Base-by-base conservation (phyloP, 23 tunicate genomes). In the Phallusia fumigata region DNA sequence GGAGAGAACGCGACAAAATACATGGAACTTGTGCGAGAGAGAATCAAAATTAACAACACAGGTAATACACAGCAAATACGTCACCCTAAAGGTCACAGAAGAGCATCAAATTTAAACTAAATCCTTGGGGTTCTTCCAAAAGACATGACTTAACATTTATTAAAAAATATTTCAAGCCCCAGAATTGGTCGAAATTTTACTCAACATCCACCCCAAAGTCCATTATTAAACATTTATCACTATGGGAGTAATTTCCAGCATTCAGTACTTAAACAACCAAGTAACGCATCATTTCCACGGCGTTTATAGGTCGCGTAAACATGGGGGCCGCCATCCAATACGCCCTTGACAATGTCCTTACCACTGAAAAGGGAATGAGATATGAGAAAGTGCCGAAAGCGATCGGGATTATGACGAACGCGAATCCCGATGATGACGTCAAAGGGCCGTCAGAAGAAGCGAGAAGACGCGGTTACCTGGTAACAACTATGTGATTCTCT, bases 21-120 rank as follows among this genome's bases (percentile, higher is more conserved):
- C 69, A 58, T 58, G 69, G 69, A 58, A 58, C 69, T 58, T 1
- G 69, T 58, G 8, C 69, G 69, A 58, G 69, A 58, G 28, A 58
- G 69, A 24, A 58, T 58, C 16, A 58, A 58, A 13, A 58, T 58
- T 16, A 13, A 58, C 69, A 58, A 58, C 13, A 58, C 69, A 22
- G 69, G 69, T 58, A 13, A 1, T 58, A 58, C 3, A 1, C 8
- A 1, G 13, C 3, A 22, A 58, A 58, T 3, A 3, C 10, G 10
- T 40, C 10, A n/a, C n/a, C n/a, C n/a, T n/a, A n/a, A n/a, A n/a
- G n/a, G n/a, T n/a, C n/a, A n/a, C 28, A 58, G 1, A 22, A 58
- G 13, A 40, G 5, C 10, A 40, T 40, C 10, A n/a, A n/a, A n/a
- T n/a, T n/a, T n/a, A n/a, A n/a, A n/a, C n/a, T n/a, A n/a, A n/a